Base-by-base conservation (phyloP, 2,888 invertebrate genomes). In the Agrotis puta region DNA sequence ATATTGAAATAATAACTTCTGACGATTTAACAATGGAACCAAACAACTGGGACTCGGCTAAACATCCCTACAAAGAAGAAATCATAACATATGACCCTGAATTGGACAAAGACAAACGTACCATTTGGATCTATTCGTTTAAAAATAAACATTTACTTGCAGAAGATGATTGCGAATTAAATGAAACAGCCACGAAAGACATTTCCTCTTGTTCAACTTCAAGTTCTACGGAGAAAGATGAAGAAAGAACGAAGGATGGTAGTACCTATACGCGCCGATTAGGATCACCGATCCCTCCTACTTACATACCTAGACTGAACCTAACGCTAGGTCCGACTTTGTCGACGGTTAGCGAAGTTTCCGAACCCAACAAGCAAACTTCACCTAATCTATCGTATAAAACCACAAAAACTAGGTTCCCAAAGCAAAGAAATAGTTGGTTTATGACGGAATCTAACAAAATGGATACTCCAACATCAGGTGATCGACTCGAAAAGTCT, bases 81-180 rank as follows among this genome's bases (percentile, higher is more conserved):
- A 80, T 86, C 18, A 72, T 88, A 27, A 85, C 82, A 0, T 89
- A 86, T 71, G 87, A 90, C 24, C 62, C 86, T 14, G 86, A 88
- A 56, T 50, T 75, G 20, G 86, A 89, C 13, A 62, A 77, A 11
- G 90, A 91, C 58, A 90, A 92, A 73, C 90, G 87, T 11, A 93
- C 92, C 3, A 87, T 94, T 73, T 93, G 92, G 90, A 94, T 94
- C 58, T 94, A 94, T 83, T 94, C 94, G 3, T 93, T 90, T 70
- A 92, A 92, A 87, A 94, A 95, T 76, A 90, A 88, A 67, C 89
- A 85, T n/a, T 77, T 88, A 6, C 73, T 93, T 27, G 72, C 87
- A n/a, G 91, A 93, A 56, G 85, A 91, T 54, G 88, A 90, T 70
- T 86, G 84, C 57, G 88, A 90, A 64, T 64, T 88, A 20, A 79